These are phyloP conservation scores for Bombyx mandarina DNA, from an alignment of 1,140 invertebrate genomes.

Conservation along the genomic window DNA sequence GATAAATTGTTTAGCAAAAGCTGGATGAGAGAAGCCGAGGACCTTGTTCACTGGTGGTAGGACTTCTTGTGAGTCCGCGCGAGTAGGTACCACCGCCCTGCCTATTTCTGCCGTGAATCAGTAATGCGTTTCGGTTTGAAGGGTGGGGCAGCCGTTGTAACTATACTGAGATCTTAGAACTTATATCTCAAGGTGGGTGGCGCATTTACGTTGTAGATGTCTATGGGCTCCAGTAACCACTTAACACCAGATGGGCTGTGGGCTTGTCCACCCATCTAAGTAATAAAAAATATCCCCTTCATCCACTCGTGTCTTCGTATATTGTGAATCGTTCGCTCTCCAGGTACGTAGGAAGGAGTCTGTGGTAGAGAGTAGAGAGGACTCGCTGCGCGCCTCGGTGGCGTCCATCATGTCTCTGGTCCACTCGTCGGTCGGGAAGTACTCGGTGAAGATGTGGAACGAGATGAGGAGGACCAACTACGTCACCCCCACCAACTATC, in stretches of 20 bases:
- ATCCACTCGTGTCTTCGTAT: background rate
- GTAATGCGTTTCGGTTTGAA: too few species aligned
- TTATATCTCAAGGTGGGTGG: too few species aligned
- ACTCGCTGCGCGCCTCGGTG: slow-evolving; percentile 73
- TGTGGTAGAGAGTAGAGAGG: slow-evolving; percentile 72
- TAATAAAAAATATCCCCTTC: background rate
- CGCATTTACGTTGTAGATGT: too few species aligned
- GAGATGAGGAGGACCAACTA: slow-evolving; percentile 88
- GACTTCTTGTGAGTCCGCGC: too few species aligned
- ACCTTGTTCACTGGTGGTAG: background rate
- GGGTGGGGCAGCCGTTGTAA: too few species aligned
- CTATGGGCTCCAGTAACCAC: too few species aligned
- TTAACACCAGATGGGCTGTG: too few species aligned
- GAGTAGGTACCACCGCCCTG: too few species aligned
- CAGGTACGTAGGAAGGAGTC: slow-evolving; percentile 61
- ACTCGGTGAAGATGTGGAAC: slow-evolving; percentile 77
- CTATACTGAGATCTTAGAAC: too few species aligned
- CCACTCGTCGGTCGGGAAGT: slow-evolving; percentile 81
- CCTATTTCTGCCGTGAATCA: too few species aligned
- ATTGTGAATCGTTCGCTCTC: background rate
- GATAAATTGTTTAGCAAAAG: background rate
- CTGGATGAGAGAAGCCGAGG: too few species aligned
- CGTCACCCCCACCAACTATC: slow-evolving; percentile 88
- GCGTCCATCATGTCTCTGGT: slow-evolving; percentile 83
- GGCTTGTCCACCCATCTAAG: too few species aligned